These are phyloP conservation scores for Muraenolepis orangiensis DNA, from an alignment of 2,797 vertebrate genomes.

Conservation along the genomic window DNA sequence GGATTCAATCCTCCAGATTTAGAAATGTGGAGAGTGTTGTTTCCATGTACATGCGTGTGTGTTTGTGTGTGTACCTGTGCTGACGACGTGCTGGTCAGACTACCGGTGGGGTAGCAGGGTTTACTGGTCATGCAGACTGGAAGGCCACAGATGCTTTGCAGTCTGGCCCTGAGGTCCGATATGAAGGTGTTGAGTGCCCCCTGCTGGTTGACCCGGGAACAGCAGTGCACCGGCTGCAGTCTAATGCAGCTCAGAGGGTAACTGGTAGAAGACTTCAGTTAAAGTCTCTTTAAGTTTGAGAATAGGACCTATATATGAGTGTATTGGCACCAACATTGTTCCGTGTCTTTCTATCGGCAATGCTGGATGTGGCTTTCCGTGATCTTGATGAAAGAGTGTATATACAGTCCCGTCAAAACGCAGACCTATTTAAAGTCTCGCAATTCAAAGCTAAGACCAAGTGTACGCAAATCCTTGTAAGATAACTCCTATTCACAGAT, in stretches of 20 bases:
- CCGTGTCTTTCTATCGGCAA: too few relatives aligned
- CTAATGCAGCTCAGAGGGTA: conserved; percentile 88
- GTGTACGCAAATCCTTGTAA: too few relatives aligned
- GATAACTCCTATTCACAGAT: too few relatives aligned
- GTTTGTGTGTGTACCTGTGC: conserved; percentile 35
- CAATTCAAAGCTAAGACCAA: too few relatives aligned
- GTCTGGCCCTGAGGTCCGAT: conserved; percentile 67
- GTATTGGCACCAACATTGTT: too few relatives aligned
- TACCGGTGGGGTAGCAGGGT: conserved; percentile 67
- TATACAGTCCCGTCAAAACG: too few relatives aligned
- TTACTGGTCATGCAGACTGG: conserved; percentile 75
- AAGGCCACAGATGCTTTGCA: conserved; percentile 81
- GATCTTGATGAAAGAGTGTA: too few relatives aligned
- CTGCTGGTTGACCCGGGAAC: conserved; percentile 74
- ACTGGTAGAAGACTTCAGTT: conserved; percentile 47
- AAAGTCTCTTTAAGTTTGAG: conserved; percentile 11
- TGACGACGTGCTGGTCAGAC: conserved; percentile 55
- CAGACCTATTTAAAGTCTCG: too few relatives aligned
- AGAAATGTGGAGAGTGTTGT: too few relatives aligned
- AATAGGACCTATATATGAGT: neutral
- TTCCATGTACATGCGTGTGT: neutral
- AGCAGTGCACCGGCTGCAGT: conserved; percentile 80
- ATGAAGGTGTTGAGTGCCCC: conserved; percentile 74
- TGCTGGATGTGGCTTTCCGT: too few relatives aligned
- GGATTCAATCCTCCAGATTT: too few relatives aligned